phyloP scores from a whole-genome alignment of 37 sponge, comb jelly and placozoan species.

The Crambe crambe region DNA sequence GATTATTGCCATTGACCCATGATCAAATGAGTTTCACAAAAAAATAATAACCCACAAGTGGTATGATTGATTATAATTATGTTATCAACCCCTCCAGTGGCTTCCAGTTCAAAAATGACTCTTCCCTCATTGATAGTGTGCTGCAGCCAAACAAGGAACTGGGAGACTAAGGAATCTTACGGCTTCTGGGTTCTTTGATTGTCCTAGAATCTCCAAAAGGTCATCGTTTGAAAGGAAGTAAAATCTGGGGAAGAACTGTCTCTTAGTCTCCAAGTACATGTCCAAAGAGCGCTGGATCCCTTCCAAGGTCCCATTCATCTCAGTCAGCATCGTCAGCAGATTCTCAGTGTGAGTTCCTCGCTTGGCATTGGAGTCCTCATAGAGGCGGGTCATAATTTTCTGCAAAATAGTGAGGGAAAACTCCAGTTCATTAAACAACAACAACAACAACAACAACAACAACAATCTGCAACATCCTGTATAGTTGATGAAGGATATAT shows the following conservation, averaged over 20 bases:
- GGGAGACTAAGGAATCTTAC: constrained; percentile 46
- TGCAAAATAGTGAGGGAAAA: neutral
- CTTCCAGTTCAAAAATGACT: no score
- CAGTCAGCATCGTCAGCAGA: constrained; percentile 81
- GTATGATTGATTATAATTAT: neutral
- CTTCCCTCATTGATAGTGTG: no score
- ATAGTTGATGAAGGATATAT: no score
- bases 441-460: neutral
- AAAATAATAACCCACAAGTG: no score
- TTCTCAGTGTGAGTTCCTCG: constrained; percentile 89
- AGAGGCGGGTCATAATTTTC: constrained; percentile 77
- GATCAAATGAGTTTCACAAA: no score
- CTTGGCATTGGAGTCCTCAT: constrained; percentile 89
- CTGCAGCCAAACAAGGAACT: no score
- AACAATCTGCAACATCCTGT: neutral
- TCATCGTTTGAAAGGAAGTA: constrained; percentile 99
- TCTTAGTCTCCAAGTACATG: constrained; percentile 99
- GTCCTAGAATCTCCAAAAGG: constrained; percentile 97
- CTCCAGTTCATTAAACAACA: neutral
- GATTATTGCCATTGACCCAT: no score
- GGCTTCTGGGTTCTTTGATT: constrained; percentile 95
- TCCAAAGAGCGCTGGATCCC: constrained; percentile 95
- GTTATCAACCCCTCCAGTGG: neutral
- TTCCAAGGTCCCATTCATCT: constrained; percentile 93
- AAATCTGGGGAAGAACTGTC: constrained; percentile 97